These are phyloP conservation scores for Neodiprion lecontei DNA, from an alignment of 1,140 invertebrate species.

Conservation along the genomic window DNA sequence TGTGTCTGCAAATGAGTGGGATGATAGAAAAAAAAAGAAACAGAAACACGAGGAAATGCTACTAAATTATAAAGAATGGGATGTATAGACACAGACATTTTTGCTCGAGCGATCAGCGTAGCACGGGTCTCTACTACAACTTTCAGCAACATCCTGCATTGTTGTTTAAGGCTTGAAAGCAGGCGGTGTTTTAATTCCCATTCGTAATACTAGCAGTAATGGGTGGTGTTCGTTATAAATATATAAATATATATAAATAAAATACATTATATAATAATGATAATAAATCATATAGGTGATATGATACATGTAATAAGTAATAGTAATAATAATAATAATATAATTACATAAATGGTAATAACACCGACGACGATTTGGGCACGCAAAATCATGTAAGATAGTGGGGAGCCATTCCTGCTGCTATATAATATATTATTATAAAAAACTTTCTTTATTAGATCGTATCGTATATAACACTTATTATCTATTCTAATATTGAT, in stretches of 20 bases:
- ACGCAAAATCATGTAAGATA: constrained; percentile 61
- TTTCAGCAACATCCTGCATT: neutral
- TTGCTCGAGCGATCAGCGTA: constrained; percentile 42
- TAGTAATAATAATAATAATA: constrained; percentile 50
- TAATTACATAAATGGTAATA: constrained; percentile 39
- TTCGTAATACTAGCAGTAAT: constrained; percentile 62
- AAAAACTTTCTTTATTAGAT: constrained; percentile 50
- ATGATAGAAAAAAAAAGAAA: no score
- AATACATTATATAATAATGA: constrained; percentile 47
- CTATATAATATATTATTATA: constrained; percentile 47
- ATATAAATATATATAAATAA: constrained; percentile 55
- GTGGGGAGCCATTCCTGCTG: constrained; percentile 58
- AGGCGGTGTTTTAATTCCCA: constrained; percentile 45
- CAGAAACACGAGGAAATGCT: constrained; percentile 44
- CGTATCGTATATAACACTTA: constrained; percentile 54
- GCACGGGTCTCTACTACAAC: constrained; percentile 14
- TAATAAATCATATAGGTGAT: constrained; percentile 49
- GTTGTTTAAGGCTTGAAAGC: neutral
- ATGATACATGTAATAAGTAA: constrained; percentile 58
- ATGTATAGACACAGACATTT: constrained; percentile 47
- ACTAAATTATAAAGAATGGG: constrained; percentile 42
- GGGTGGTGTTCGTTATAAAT: constrained; percentile 63
- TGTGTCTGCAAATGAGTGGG: constrained; percentile 53
- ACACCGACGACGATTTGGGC: constrained; percentile 53
- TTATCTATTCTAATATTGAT: constrained; percentile 37